Percentiles rank a stretch among this genome's conserved stretches.
Evolutionary conservation across 64 coral and sea anemone species (phyloP).

Genomic region (Montipora capricornis): DNA sequence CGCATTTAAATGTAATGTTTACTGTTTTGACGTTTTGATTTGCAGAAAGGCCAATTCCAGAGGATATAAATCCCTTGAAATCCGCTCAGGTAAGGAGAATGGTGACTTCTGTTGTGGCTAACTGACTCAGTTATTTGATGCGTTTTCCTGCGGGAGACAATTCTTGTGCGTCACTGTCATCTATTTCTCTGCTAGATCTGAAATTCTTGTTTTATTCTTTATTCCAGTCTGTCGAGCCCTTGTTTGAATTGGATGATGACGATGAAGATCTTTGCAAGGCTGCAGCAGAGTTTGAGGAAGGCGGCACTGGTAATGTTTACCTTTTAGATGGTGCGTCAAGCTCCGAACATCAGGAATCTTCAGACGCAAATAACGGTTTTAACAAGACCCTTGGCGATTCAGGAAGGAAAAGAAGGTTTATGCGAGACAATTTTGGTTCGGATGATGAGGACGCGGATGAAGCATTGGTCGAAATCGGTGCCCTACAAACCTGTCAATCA

Average conservation of each 20-base stretch:
- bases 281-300: slow-evolving; percentile 9
- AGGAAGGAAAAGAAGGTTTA: neutral
- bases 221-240: neutral
- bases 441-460: neutral
- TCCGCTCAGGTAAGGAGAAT: neutral
- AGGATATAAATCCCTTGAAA: slow-evolving; percentile 63
- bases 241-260: neutral
- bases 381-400: neutral
- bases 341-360: neutral
- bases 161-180: too few species aligned
- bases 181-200: too few species aligned
- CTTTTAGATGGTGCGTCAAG: neutral
- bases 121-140: neutral
- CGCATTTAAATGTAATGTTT: too few species aligned
- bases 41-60: slow-evolving; percentile 65
- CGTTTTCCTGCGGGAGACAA: neutral
- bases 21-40: neutral
- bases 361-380: neutral
- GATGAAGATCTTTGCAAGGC: slow-evolving; percentile 25
- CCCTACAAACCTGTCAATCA: neutral
- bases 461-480: neutral
- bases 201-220: neutral
- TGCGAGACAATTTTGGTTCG: neutral
- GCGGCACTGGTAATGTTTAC: neutral
- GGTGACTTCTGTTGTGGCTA: neutral